These are phyloP conservation scores for Chymomyza costata DNA, from an alignment of 1,140 invertebrate genomes.

Conservation along the genomic window DNA sequence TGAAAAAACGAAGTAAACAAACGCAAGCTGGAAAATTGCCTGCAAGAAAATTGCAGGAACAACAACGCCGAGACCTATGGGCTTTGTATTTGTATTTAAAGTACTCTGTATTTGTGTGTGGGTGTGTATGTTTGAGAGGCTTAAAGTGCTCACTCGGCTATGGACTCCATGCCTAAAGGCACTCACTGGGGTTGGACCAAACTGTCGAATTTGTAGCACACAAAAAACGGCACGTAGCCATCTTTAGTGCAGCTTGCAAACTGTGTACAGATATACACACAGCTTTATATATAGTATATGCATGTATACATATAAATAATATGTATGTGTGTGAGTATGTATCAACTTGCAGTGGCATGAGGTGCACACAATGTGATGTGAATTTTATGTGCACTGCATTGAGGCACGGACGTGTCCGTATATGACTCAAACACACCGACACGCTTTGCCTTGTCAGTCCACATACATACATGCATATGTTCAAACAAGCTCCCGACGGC, in stretches of 20 bases:
- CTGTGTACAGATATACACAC: too few relatives aligned
- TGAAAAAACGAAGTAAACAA: constrained; percentile 8
- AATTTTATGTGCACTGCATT: constrained; percentile 31
- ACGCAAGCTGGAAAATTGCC: constrained; percentile 29
- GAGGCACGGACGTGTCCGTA: not conserved
- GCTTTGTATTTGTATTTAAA: constrained; percentile 57
- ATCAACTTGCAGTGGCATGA: not conserved
- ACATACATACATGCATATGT: constrained; percentile 5
- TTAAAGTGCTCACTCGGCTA: constrained; percentile 32
- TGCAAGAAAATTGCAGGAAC: constrained; percentile 21
- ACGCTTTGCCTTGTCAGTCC: too few relatives aligned
- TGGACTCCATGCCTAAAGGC: too few relatives aligned
- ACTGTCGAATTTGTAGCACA: constrained; percentile 42
- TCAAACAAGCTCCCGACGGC: constrained; percentile 61
- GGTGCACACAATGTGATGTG: constrained; percentile 18
- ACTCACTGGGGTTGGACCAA: constrained; percentile 16
- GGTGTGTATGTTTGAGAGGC: constrained; percentile 15
- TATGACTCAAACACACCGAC: too few relatives aligned
- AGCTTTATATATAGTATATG: too few relatives aligned
- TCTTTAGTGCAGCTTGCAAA: constrained; percentile 15
- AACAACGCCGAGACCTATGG: constrained; percentile 24
- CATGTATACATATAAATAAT: not conserved
- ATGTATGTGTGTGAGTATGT: constrained; percentile 31
- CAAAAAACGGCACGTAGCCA: constrained; percentile 56
- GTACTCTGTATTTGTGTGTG: constrained; percentile 14